phyloP scores from a whole-genome alignment of 2,888 invertebrate species.

The Orthosia gothica region DNA sequence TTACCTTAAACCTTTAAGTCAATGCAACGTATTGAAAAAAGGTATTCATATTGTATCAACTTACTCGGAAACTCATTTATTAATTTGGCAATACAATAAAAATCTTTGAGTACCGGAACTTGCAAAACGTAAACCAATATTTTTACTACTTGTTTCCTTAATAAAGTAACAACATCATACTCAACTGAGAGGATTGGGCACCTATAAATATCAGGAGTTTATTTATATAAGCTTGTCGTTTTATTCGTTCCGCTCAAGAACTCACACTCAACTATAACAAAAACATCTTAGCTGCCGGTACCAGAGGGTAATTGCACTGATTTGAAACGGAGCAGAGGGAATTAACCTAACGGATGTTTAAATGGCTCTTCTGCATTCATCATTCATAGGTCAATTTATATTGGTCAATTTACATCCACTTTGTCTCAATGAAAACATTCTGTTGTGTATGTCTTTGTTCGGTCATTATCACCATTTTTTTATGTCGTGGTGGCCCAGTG shows the following conservation, averaged over 20 bases:
- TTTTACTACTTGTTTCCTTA: slow-evolving; percentile 23
- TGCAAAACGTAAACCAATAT: slow-evolving; percentile 24
- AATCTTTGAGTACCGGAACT: too few species aligned
- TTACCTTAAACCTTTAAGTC: not conserved
- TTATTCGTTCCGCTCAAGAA: slow-evolving; percentile 5
- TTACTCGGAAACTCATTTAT: slow-evolving; percentile 1
- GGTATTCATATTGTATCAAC: not conserved
- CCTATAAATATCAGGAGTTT: slow-evolving; percentile 26
- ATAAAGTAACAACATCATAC: slow-evolving; percentile 46
- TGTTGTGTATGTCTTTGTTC: too few species aligned
- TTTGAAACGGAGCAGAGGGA: too few species aligned
- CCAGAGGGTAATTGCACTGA: too few species aligned
- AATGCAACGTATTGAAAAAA: not conserved
- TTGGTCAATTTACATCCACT: too few species aligned
- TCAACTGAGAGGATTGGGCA: not conserved
- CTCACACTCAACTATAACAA: not conserved
- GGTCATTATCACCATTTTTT: too few species aligned
- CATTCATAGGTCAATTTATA: too few species aligned
- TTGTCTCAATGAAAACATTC: too few species aligned
- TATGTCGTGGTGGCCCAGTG: too few species aligned
- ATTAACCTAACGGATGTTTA: too few species aligned
- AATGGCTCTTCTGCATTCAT: too few species aligned
- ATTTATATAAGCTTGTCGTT: slow-evolving; percentile 18
- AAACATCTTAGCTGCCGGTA: not conserved
- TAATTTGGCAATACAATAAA: slow-evolving; percentile 1